Base-by-base conservation (phyloP, 2,888 invertebrate species). In the Gisinianus flammeolus region DNA sequence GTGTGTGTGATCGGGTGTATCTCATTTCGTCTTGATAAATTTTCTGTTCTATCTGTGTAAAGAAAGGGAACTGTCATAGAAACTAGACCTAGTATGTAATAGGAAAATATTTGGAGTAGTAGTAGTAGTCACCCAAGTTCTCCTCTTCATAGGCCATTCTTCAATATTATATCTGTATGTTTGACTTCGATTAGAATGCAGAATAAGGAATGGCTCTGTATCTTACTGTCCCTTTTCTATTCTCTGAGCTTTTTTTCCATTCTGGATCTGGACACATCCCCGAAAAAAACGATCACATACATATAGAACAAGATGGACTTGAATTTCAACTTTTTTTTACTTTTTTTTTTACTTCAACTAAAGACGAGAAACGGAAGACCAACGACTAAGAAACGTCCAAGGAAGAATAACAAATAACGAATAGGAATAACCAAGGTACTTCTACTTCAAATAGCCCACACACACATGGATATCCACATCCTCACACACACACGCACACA, bases 71-170 rank as follows among this genome's bases (percentile, higher is more conserved):
- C n/a, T n/a, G n/a, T n/a, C n/a, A n/a, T n/a, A n/a, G n/a, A n/a
- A n/a, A n/a, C n/a, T n/a, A n/a, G n/a, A n/a, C n/a, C n/a, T n/a
- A n/a, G n/a, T n/a, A n/a, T n/a, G n/a, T n/a, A n/a, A n/a, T n/a
- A n/a, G n/a, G n/a, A n/a, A n/a, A n/a, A n/a, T n/a, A n/a, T n/a
- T n/a, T n/a, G n/a, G n/a, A n/a, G n/a, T n/a, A n/a, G n/a, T n/a
- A n/a, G n/a, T n/a, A n/a, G n/a, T n/a, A n/a, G n/a, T n/a, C n/a
- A n/a, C n/a, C n/a, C n/a, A n/a, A n/a, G n/a, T n/a, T n/a, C n/a
- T n/a, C n/a, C n/a, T n/a, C n/a, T n/a, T n/a, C 62, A 56, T 56
- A 56, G 56, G 4, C 56, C 56, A 62, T 62, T 62, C 24, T 24
- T 35, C 35, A 35, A n/a, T n/a, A n/a, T n/a, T n/a, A n/a, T n/a